phyloP scores from a whole-genome alignment of 2,888 invertebrate species.

The Smittia sp. region DNA sequence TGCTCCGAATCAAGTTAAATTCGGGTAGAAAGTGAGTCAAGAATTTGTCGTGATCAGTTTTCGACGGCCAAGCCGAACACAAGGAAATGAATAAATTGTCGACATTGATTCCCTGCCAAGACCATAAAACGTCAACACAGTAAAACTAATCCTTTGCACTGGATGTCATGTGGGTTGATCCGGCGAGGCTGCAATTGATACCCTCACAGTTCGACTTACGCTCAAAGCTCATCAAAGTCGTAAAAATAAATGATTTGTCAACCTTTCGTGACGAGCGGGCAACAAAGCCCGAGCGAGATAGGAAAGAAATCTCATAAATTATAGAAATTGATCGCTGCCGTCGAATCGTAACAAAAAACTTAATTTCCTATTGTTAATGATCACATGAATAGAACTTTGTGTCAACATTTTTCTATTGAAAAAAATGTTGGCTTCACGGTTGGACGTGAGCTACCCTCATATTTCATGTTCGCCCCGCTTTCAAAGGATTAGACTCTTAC shows the following conservation, averaged over 20 bases:
- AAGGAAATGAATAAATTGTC: not conserved
- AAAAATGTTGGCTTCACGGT: constrained; percentile 26
- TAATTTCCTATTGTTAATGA: constrained; percentile 32
- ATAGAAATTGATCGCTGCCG: constrained; percentile 8
- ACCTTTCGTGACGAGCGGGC: constrained; percentile 19
- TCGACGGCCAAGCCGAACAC: too few relatives aligned
- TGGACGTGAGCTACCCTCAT: constrained; percentile 39
- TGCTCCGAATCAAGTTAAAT: too few relatives aligned
- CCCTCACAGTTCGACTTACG: not conserved
- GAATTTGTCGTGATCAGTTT: too few relatives aligned
- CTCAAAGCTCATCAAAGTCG: constrained; percentile 28
- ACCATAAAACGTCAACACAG: not conserved
- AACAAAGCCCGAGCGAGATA: constrained; percentile 20
- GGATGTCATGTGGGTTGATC: constrained; percentile 39
- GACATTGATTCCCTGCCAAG: not conserved
- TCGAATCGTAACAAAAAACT: constrained; percentile 24
- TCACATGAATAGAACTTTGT: constrained; percentile 28
- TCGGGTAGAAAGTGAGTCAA: too few relatives aligned
- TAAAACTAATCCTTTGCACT: constrained; percentile 2
- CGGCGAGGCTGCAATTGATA: constrained; percentile 20
- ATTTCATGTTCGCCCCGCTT: not conserved
- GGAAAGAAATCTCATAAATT: constrained; percentile 27
- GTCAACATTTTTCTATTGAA: constrained; percentile 30
- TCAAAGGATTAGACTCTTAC: constrained; percentile 28
- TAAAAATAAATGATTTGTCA: constrained; percentile 41